Evolutionary conservation across 2,113 vertebrate species (phyloP), one percentile per base, ranked within the genome.

Genomic region (Taxidea taxus): DNA sequence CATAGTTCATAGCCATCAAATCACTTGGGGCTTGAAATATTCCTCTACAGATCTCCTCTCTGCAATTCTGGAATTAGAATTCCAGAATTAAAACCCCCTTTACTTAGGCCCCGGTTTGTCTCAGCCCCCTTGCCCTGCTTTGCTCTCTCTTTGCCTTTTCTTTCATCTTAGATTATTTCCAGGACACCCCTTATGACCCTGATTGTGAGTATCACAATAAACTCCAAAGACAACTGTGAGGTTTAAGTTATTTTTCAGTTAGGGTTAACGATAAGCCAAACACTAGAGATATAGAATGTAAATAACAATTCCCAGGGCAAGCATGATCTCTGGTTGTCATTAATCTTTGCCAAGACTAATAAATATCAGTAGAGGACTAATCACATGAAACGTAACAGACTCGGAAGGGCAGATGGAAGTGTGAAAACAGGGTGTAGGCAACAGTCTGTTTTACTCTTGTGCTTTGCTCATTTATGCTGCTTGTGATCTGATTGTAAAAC

Each of bases 271-370:
- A n/a, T 54, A 82, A 81, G 20, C 80, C 54, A 95, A 87, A 85
- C 13, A 44, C 27, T 74, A 23, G 14, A 74, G 42, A 60, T 49
- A 68, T 1, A 39, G 31, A 72, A 90, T 51, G 29, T 82, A 64
- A 58, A 15, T 6, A 88, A 66, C 21, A 90, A 75, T 81, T 92
- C 14, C 84, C 72, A 81, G 20, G 49, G 68, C 2, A 87, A 92
- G 12, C 14, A 90, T 29, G 47, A 64, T 54, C 39, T 64, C 21
- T 15, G 29, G 16, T 14, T 51, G 42, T 74, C 72, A 66, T 86
- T 96, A 58, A 66, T 96, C 58, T 92, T 66, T 95, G 42, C 31
- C 39, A 78, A 84, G 42, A 64, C 49, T 66, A 37, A 95, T 72
- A 81, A 95, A 91, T 70, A 56, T 66, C 27, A 29, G 27, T 9